phyloP scores from a whole-genome alignment of 2,888 invertebrate genomes.

The Sepiola atlantica region DNA sequence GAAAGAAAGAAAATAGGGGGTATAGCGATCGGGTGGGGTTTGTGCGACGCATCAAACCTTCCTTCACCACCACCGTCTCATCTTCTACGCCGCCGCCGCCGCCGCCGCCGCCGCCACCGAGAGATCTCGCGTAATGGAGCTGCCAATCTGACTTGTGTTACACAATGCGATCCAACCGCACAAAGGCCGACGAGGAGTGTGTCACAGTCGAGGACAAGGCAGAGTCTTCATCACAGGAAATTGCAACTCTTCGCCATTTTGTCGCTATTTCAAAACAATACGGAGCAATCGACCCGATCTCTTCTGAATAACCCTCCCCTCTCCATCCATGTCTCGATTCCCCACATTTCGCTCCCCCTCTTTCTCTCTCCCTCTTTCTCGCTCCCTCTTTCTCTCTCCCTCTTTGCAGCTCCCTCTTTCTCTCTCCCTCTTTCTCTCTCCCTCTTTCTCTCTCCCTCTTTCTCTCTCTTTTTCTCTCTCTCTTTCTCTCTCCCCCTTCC shows the following conservation, averaged over 20 bases:
- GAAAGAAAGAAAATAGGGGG: no score
- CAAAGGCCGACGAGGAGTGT: neutral
- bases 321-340: neutral
- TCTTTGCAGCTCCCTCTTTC: neutral
- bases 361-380: neutral
- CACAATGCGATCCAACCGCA: neutral
- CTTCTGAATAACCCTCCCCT: neutral
- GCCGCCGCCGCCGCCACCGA: neutral
- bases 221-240: slow-evolving; percentile 4
- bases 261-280: neutral
- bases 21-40: no score
- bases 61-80: no score
- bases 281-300: neutral
- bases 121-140: slow-evolving; percentile 14
- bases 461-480: neutral
- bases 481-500: neutral
- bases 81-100: no score
- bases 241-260: slow-evolving; percentile 20
- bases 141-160: neutral
- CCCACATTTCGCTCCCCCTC: neutral
- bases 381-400: neutral
- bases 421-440: neutral
- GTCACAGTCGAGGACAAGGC: slow-evolving; percentile 8
- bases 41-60: no score
- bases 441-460: neutral